Evolutionary conservation across 2,888 invertebrate species (phyloP).

Genomic region (Diploptera punctata): DNA sequence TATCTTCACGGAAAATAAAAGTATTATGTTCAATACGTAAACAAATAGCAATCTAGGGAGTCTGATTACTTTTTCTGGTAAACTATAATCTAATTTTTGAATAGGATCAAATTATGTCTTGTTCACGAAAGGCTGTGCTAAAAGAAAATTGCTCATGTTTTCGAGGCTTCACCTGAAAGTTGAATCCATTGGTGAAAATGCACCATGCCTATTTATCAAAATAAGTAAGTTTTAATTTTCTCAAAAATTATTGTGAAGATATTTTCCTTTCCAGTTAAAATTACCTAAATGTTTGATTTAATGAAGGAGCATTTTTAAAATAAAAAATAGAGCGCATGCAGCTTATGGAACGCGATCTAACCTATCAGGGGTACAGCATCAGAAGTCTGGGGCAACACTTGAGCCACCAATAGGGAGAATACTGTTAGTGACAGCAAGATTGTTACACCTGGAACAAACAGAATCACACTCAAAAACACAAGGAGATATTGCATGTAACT

Average conservation of each 20-base stretch:
- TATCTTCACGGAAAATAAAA: no score
- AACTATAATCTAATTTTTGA: no score
- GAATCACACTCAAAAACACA: constrained; percentile 37
- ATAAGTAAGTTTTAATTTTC: neutral
- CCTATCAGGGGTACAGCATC: constrained; percentile 99
- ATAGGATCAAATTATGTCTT: no score
- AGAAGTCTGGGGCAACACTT: constrained; percentile 99
- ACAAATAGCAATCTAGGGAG: no score
- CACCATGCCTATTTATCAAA: neutral
- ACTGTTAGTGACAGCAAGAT: constrained; percentile 99
- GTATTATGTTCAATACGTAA: no score
- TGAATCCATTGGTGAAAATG: neutral
- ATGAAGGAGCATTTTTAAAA: neutral
- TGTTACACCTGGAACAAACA: constrained; percentile 84
- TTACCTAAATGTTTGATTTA: neutral
- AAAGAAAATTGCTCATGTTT: neutral
- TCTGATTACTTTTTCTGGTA: no score
- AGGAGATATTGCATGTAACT: constrained; percentile 6
- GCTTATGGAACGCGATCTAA: constrained; percentile 52
- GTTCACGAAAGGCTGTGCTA: no score
- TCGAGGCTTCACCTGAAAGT: neutral
- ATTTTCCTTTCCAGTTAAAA: neutral
- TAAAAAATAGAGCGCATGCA: constrained; percentile 5
- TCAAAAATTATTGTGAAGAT: neutral
- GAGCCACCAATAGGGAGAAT: constrained; percentile 98